Conservation (phyloP, 2,888 invertebrate species). For the Drosophila sordidapex region DNA sequence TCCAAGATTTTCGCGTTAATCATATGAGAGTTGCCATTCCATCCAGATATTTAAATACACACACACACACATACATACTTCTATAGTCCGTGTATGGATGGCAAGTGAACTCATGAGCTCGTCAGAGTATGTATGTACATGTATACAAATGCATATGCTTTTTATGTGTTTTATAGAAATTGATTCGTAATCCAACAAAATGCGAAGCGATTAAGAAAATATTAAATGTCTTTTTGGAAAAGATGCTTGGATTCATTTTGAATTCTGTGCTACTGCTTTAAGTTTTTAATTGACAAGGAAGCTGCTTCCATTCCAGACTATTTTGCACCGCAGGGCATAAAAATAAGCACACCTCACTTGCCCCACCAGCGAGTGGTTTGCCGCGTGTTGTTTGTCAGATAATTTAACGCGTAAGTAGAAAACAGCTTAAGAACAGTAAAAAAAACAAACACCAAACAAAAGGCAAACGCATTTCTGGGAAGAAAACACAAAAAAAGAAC, state of each 20-base stretch:
- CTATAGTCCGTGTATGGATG: background rate
- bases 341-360: background rate
- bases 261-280: background rate
- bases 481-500: constrained; percentile 38
- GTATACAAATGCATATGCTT: background rate
- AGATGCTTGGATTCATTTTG: background rate
- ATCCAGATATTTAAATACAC: background rate
- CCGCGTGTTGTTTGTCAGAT: constrained; percentile 71
- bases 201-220: background rate
- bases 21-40: constrained; percentile 30
- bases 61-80: background rate
- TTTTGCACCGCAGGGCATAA: background rate
- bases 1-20: constrained; percentile 47
- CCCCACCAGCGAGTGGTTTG: constrained; percentile 23
- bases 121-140: background rate
- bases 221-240: background rate
- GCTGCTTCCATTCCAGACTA: background rate
- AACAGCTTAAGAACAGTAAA: constrained; percentile 48
- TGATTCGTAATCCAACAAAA: background rate
- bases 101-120: background rate
- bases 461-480: constrained; percentile 27
- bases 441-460: constrained; percentile 30
- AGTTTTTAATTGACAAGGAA: background rate
- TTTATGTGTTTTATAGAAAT: background rate
- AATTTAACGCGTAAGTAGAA: constrained; percentile 75